Evolutionary conservation across 2,113 vertebrate genomes (phyloP).

Genomic region (Myodes glareolus): DNA sequence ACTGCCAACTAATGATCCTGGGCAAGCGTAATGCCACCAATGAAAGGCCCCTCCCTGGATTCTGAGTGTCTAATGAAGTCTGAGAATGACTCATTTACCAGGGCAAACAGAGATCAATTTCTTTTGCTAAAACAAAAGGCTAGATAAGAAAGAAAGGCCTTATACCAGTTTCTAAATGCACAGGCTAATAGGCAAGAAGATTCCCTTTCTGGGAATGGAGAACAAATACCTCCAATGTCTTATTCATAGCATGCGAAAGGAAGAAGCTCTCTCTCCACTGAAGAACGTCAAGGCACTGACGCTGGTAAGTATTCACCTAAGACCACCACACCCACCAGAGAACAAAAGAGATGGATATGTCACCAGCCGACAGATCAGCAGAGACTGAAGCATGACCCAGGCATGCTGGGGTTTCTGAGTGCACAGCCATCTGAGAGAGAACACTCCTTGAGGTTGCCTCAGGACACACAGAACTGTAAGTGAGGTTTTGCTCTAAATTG

Average conservation of each 20-base stretch:
- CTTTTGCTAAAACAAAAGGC: slow-evolving; percentile 12
- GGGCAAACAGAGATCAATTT: background rate
- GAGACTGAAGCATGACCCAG: background rate
- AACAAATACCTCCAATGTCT: background rate
- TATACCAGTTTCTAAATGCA: background rate
- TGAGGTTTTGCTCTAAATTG: slow-evolving; percentile 9
- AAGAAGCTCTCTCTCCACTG: slow-evolving; percentile 17
- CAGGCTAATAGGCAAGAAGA: background rate
- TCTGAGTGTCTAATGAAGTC: background rate
- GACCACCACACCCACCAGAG: background rate
- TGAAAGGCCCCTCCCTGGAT: background rate
- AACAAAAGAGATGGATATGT: background rate
- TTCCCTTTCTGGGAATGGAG: background rate
- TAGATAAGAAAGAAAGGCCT: background rate
- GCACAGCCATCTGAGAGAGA: background rate
- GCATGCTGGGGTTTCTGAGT: background rate
- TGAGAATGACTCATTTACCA: background rate
- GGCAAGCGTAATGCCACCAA: background rate
- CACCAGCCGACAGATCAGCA: background rate
- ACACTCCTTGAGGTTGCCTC: background rate
- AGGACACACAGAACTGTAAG: slow-evolving; percentile 5
- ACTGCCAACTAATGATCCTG: fast-evolving
- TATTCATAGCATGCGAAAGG: background rate
- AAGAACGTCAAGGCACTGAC: background rate
- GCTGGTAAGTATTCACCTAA: background rate